Conservation (phyloP, 2,888 invertebrate species). For the Calephelis perditalis region DNA sequence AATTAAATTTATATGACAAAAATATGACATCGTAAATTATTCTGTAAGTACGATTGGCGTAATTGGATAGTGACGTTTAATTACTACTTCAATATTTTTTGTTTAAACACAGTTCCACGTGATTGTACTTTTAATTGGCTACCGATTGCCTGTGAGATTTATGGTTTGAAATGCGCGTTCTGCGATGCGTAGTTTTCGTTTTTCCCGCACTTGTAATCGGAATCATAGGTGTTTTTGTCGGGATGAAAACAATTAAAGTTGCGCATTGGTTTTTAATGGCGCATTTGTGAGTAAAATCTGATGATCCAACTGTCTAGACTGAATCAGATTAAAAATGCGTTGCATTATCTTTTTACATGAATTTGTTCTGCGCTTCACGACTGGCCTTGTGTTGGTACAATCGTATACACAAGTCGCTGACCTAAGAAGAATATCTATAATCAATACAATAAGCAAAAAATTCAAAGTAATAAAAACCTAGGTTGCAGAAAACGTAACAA, state of each 20-base stretch:
- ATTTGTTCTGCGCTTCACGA: background rate
- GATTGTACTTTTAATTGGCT: constrained; percentile 25
- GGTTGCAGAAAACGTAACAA: too few relatives aligned
- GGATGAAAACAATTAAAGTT: constrained; percentile 10
- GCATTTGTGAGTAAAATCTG: constrained; percentile 12
- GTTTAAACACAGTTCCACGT: constrained; percentile 6
- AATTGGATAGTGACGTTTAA: background rate
- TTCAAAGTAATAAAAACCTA: too few relatives aligned
- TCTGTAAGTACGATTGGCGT: background rate
- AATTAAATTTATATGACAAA: background rate
- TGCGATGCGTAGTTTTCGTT: constrained; percentile 21
- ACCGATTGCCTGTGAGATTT: constrained; percentile 25
- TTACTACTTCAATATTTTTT: background rate
- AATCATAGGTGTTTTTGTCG: constrained; percentile 9
- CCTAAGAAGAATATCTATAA: background rate
- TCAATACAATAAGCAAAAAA: too few relatives aligned
- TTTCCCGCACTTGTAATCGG: background rate
- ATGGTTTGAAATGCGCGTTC: constrained; percentile 22
- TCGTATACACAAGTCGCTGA: background rate
- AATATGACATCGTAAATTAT: background rate
- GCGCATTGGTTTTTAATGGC: constrained; percentile 10
- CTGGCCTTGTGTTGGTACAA: background rate
- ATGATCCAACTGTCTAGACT: constrained; percentile 9
- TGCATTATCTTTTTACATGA: background rate
- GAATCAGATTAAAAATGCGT: constrained; percentile 7